Evolutionary conservation across 2,888 invertebrate species (phyloP), one percentile per base, ranked within the genome.

Genomic region (Orthosia gothica): DNA sequence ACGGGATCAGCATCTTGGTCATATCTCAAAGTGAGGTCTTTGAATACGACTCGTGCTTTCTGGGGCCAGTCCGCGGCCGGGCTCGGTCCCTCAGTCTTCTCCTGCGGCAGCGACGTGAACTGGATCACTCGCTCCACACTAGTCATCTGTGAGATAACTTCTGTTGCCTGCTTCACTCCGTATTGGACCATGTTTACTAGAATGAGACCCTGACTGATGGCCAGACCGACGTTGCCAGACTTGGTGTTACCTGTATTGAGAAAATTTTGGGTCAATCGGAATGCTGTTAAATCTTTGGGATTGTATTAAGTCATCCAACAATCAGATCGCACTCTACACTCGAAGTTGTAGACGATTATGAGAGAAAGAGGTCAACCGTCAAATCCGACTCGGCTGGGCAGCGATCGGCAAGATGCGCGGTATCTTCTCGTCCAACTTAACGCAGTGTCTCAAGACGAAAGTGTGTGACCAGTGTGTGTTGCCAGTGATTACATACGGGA

Each of bases 81-180:
- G 79, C 97, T 93, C 0, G 97, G 95, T 0, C 98, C 97, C n/a
- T 97, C 97, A 40, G 97, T 97, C 3, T 97, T 97, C 92, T 99
- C 99, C 67, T 98, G 97, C 0, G 98, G 97, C 47, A 99, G 92
- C 20, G 97, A 96, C 0, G 98, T 97, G 92, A 98, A 99, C 89
- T 99, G 98, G 18, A 98, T 91, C 0, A 99, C 97, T 70, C 99
- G 96, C 91, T 99, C 99, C 0, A 99, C 98, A 66, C 98, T 97
- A 1, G 98, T 98, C 98, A 98, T 98, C 88, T 98, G 97, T 20
- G 97, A 97, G 63, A 98, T 95, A 15, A 97, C 97, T 90, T 98
- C 98, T 0, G 98, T 98, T 26, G 98, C 97, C 91, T 98, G 98
- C 75, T 98, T 97, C 76, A 98, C 97, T 20, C 98, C 98, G 94